A percentile compares a stretch with the other conserved stretches of the same genome.
Conservation (phyloP, 1,140 invertebrate species). For the Holcopasites calliopsidis region DNA sequence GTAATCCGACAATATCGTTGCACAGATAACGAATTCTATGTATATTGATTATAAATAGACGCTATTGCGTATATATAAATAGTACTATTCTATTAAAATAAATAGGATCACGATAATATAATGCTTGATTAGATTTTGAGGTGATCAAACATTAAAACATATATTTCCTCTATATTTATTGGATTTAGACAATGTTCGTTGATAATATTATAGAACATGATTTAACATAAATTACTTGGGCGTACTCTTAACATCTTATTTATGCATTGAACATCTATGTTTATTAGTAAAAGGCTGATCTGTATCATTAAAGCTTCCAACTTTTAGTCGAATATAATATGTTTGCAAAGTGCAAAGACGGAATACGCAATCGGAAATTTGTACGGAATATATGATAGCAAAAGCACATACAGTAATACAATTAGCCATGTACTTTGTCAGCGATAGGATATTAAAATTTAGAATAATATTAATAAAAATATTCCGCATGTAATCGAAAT, state of each 20-base stretch:
- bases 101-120: not conserved
- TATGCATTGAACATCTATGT: not conserved
- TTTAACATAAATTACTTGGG: constrained; percentile 8
- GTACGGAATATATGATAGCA: not conserved
- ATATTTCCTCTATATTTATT: not conserved
- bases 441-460: too few relatives aligned
- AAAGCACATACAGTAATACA: not conserved
- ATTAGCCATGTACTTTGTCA: too few relatives aligned
- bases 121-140: not conserved
- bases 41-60: too few relatives aligned
- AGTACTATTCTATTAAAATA: not conserved
- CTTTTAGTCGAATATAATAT: not conserved
- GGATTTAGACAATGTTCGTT: not conserved
- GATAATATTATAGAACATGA: too few relatives aligned
- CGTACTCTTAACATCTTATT: not conserved
- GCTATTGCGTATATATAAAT: constrained; percentile 2
- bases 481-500: not conserved
- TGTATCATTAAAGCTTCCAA: constrained; percentile 11
- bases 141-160: constrained; percentile 4
- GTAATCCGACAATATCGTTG: too few relatives aligned
- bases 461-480: not conserved
- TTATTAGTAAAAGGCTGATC: constrained; percentile 3
- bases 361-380: not conserved
- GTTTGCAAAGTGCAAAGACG: not conserved
- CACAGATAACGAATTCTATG: too few relatives aligned